Conservation (phyloP, 92 coral and sea anemone species). For the Heteractis magnifica region DNA sequence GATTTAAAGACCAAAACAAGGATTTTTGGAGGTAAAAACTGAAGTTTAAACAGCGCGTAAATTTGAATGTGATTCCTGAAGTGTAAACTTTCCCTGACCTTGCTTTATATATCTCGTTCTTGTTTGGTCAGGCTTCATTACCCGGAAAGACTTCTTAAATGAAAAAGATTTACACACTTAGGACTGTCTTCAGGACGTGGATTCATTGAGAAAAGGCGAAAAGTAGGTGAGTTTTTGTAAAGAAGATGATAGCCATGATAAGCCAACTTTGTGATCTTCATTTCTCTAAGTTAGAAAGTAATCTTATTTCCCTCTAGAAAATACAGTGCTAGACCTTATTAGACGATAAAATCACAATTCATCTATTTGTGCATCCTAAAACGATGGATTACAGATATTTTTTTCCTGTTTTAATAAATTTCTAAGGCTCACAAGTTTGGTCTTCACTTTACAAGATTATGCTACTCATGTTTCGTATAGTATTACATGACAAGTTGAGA, state of each 20-base stretch:
- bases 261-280: neutral
- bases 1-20: neutral
- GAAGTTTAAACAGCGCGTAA: constrained; percentile 59
- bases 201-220: neutral
- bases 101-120: neutral
- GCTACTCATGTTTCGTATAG: too few relatives aligned
- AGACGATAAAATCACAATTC: neutral
- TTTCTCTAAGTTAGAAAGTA: neutral
- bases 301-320: neutral
- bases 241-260: neutral
- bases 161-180: neutral
- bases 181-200: neutral
- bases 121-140: neutral
- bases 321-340: neutral
- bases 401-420: too few relatives aligned
- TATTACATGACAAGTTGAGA: too few relatives aligned
- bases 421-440: too few relatives aligned
- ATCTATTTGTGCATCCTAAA: too few relatives aligned
- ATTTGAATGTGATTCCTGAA: constrained; percentile 41
- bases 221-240: neutral
- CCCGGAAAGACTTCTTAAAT: neutral
- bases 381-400: too few relatives aligned
- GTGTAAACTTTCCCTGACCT: constrained; percentile 18
- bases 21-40: constrained; percentile 4
- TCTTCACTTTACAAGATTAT: too few relatives aligned